Evolutionary conservation across 2,888 invertebrate genomes (phyloP), one percentile per base, ranked within the genome.

Genomic region (Tryphoninae sp.): DNA sequence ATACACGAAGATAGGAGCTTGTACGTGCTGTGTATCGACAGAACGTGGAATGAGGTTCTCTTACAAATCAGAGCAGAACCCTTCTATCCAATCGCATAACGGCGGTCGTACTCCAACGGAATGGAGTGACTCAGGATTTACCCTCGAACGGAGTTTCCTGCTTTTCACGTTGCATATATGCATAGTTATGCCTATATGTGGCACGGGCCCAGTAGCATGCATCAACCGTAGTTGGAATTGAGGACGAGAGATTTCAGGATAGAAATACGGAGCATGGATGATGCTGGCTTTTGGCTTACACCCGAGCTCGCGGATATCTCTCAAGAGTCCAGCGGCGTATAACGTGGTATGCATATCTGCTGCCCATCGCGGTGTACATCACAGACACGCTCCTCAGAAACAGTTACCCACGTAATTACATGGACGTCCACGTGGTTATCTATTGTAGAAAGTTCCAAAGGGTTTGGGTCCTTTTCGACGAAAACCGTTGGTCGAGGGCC

Each of bases 41-140:
- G 61, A 59, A 72, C 55, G 67, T 61, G 58, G 69, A 73, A 81
- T 65, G 58, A 65, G 65, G 58, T 69, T 81, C 78, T 81, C 81
- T 81, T 81, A 81, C 78, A 74, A 74, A 81, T 81, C 81, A 78
- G 74, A 81, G 74, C 73, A 59, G 78, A 81, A 81, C 78, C 64
- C 74, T 13, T 71, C 74, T 55, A 64, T 71, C 78, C 75, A 81
- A 81, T 81, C 81, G 67, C 78, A 81, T 81, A 81, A 75, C 69
- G 58, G 59, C 8, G 9, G 49, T 49, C 59, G 75, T 53, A 61
- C 51, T 65, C 58, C 65, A 49, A 51, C 61, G 69, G 67, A 51
- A 71, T 62, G 49, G 55, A 73, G 64, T 69, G 73, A 81, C 51
- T 77, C 73, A 69, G 61, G 53, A 73, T 51, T 77, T 77, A 71